Evolutionary conservation across 92 coral and sea anemone genomes (phyloP).

Genomic region (Porites lobata): DNA sequence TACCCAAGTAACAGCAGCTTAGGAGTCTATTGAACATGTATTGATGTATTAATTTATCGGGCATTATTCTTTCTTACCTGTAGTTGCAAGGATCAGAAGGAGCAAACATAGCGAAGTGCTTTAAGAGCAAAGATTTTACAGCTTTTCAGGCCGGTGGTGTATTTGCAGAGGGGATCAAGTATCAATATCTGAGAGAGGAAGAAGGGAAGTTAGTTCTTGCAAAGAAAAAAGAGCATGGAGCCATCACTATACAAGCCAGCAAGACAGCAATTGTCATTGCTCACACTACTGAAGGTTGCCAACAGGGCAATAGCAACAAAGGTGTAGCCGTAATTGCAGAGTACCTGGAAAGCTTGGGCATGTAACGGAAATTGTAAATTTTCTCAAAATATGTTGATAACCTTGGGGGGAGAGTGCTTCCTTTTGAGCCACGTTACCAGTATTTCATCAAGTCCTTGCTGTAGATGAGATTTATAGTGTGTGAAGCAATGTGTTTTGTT

Average conservation of each 20-base stretch:
- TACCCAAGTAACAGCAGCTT: not conserved
- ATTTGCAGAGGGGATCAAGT: constrained; percentile 64
- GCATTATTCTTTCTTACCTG: not conserved
- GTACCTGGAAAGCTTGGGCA: not conserved
- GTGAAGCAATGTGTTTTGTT: not conserved
- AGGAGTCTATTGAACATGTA: not conserved
- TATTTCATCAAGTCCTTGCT: constrained; percentile 22
- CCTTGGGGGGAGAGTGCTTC: not conserved
- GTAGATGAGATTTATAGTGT: constrained; percentile 23
- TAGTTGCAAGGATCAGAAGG: constrained; percentile 52
- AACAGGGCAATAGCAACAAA: constrained; percentile 74
- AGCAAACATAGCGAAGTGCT: constrained; percentile 61
- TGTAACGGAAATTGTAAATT: too few relatives aligned
- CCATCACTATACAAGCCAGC: constrained; percentile 68
- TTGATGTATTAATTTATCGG: not conserved
- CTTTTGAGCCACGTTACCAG: constrained; percentile 13
- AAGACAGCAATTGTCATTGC: constrained; percentile 85
- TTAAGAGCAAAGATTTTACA: constrained; percentile 67
- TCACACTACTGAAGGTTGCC: constrained; percentile 77
- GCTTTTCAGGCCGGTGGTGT: constrained; percentile 63
- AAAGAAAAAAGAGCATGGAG: constrained; percentile 68
- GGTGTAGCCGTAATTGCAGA: constrained; percentile 79
- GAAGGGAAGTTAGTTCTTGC: constrained; percentile 67
- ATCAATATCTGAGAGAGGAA: constrained; percentile 77
- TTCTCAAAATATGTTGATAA: not conserved